Conservation (phyloP, 2,797 vertebrate species). For the Okamejei kenojei region DNA sequence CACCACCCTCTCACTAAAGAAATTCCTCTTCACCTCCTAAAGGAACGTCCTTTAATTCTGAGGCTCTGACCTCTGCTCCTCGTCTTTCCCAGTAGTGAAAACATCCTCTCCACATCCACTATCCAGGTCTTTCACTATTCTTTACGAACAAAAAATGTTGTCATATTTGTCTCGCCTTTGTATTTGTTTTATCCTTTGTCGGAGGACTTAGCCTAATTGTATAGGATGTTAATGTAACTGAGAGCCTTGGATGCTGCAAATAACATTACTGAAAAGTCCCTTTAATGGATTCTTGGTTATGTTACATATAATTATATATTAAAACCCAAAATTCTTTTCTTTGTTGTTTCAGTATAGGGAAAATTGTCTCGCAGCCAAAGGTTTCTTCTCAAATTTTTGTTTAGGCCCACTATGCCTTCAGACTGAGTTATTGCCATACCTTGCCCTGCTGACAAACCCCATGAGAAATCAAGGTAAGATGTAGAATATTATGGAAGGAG, state of each 20-base stretch:
- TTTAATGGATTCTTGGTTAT: slow-evolving; percentile 1
- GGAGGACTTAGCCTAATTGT: too few species aligned
- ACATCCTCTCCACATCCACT: too few species aligned
- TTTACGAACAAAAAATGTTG: not conserved
- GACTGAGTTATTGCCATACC: slow-evolving; percentile 80
- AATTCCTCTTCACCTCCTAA: too few species aligned
- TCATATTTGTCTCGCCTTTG: not conserved
- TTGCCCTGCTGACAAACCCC: slow-evolving; percentile 76
- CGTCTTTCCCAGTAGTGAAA: too few species aligned
- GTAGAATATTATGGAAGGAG: not conserved
- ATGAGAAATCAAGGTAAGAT: slow-evolving; percentile 82
- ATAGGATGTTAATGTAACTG: not conserved
- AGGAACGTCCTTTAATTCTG: too few species aligned
- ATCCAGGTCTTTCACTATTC: too few species aligned
- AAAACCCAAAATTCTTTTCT: not conserved
- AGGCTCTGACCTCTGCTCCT: too few species aligned
- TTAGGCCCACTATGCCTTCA: slow-evolving; percentile 73
- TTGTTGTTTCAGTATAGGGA: slow-evolving; percentile 66
- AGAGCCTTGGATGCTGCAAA: not conserved
- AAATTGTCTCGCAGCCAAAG: slow-evolving; percentile 75
- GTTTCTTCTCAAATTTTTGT: slow-evolving; percentile 81
- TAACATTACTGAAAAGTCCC: not conserved
- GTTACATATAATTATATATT: not conserved
- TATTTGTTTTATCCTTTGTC: not conserved
- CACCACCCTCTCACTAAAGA: too few species aligned